phyloP scores from a whole-genome alignment of 2,113 vertebrate genomes.

The Ptilonorhynchus violaceus region DNA sequence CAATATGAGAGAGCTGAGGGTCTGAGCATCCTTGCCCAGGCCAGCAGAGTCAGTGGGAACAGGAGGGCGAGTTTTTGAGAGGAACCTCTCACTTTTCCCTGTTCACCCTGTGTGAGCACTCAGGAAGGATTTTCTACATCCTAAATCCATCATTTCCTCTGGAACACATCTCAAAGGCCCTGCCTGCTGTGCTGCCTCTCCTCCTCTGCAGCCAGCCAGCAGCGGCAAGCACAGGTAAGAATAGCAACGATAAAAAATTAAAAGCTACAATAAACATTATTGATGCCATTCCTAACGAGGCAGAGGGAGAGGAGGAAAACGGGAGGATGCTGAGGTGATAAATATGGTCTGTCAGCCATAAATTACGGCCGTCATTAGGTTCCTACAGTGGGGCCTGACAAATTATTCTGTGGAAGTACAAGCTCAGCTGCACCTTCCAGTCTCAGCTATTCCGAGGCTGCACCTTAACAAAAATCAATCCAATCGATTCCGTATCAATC shows the following conservation, averaged over 20 bases:
- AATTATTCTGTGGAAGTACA: conserved; percentile 41
- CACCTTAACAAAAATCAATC: not conserved
- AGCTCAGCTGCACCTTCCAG: not conserved
- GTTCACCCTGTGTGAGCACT: rapidly evolving
- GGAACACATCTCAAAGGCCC: not conserved
- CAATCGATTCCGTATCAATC: not conserved
- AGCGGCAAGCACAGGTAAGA: conserved; percentile 34
- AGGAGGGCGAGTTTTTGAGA: not conserved
- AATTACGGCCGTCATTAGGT: conserved; percentile 59
- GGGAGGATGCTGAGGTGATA: conserved; percentile 25
- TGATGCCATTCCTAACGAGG: conserved; percentile 63
- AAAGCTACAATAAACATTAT: conserved; percentile 71
- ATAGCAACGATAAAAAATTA: conserved; percentile 65
- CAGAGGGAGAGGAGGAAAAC: not conserved
- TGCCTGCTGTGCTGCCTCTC: not conserved
- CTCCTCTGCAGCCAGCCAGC: conserved; percentile 20
- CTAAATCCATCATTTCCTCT: not conserved
- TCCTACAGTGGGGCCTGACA: conserved; percentile 35
- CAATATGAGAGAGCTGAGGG: rapidly evolving
- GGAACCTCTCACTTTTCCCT: rapidly evolving
- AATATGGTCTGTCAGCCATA: conserved; percentile 50
- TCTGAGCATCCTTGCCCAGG: not conserved
- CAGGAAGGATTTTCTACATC: not conserved
- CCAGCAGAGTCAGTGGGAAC: not conserved
- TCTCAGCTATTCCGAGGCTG: not conserved